Base-by-base conservation (phyloP, 2,888 invertebrate species). In the Phymatocera aterrima region DNA sequence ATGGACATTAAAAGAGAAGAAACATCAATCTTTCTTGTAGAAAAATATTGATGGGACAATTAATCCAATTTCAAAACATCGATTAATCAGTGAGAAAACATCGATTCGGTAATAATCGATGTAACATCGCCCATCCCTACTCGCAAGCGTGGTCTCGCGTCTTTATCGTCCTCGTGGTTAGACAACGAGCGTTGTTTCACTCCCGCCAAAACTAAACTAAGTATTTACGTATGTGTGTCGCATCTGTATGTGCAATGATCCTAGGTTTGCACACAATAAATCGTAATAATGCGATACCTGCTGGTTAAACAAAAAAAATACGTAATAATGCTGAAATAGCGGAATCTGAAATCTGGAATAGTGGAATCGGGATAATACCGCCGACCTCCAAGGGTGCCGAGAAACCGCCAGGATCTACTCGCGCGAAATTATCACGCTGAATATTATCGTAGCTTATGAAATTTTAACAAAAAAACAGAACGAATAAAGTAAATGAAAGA, bases 341-440 rank as follows among this genome's bases (percentile, higher is more conserved):
- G 61, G 61, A 64, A 64, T 64, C 61, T 15, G 18, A 28, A 37
- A 64, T 64, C 61, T 37, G 61, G 61, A 64, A 64, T 64, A 64
- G 61, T 64, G 61, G 61, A 64, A 64, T 64, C 61, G 61, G 61
- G 37, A 64, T 64, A 64, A 37, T 37, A 18, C 34, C 15, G 61
- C 34, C n/a, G 18, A 37, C 57, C 57, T 57, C 57, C n/a, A 57
- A 57, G 28, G 57, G 57, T 57, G 21, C 57, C 57, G 57, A 57
- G n/a, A n/a, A n/a, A n/a, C 61, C 61, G 37, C n/a, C n/a, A 64
- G 12, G 34, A 37, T 37, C 37, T 64, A 37, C 18, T n/a, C 61
- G 61, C 61, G 61, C 61, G 61, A 64, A 64, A 37, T 64, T 37
- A 64, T 18, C 61, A 64, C 61, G 61, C 61, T 24, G 37, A 57